A percentile compares a stretch with the other conserved stretches of the same genome.
These are phyloP conservation scores for Periparus ater DNA, from an alignment of 2,797 vertebrate species.

Conservation along the genomic window DNA sequence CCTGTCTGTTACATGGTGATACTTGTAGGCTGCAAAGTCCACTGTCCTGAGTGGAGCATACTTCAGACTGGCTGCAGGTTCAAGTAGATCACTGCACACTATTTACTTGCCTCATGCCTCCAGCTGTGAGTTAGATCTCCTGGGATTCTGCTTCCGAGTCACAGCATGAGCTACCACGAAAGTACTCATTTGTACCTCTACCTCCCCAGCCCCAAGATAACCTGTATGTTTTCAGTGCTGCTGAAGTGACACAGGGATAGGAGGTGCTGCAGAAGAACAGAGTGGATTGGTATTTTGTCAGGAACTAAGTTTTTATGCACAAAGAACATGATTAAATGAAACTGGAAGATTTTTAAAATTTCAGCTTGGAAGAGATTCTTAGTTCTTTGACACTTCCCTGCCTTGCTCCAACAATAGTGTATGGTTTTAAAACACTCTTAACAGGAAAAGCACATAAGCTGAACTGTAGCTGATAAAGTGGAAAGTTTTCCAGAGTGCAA, in stretches of 20 bases:
- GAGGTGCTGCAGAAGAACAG: neutral
- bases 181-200: neutral
- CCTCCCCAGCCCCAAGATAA: neutral
- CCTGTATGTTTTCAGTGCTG: neutral
- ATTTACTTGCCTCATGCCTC: neutral
- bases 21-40: neutral
- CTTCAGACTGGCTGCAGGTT: neutral
- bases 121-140: neutral
- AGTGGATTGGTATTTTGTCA: neutral
- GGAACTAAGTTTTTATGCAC: neutral
- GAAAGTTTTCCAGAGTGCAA: slow-evolving; percentile 69
- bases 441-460: slow-evolving; percentile 49
- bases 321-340: neutral
- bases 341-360: neutral
- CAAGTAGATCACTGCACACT: neutral
- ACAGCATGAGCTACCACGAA: neutral
- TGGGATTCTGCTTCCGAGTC: neutral
- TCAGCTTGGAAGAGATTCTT: neutral
- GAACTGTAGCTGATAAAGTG: slow-evolving; percentile 61
- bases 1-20: neutral
- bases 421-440: slow-evolving; percentile 33
- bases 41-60: neutral
- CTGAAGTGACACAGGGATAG: neutral
- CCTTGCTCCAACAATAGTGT: slow-evolving; percentile 11
- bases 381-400: slow-evolving; percentile 6